Evolutionary conservation across 2,113 vertebrate species (phyloP).

Genomic region (Glaucomys volans): DNA sequence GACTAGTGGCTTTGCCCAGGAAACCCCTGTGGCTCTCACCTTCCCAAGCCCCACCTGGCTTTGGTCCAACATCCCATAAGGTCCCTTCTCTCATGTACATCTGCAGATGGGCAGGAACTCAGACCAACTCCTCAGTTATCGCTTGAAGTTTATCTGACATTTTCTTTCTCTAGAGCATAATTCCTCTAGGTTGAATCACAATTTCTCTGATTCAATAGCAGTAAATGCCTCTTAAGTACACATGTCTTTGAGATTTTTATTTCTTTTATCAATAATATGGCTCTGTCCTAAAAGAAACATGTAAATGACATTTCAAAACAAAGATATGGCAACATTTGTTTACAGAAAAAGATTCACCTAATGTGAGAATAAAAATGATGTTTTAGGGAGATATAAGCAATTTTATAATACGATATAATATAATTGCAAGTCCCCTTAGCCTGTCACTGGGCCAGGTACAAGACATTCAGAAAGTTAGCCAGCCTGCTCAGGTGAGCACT

Average conservation of each 20-base stretch:
- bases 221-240: background rate
- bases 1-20: background rate
- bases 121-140: background rate
- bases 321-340: background rate
- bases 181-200: background rate
- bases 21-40: background rate
- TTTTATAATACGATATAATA: background rate
- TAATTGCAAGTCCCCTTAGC: background rate
- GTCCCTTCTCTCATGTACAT: background rate
- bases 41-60: background rate
- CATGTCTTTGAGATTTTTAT: background rate
- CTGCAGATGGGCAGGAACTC: background rate
- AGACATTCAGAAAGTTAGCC: background rate
- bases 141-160: background rate
- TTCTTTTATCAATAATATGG: background rate
- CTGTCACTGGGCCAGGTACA: too few species aligned
- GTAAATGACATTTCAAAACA: background rate
- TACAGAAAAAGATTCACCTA: background rate
- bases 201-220: background rate
- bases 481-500: background rate
- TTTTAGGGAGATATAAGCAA: background rate
- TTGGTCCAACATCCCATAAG: background rate
- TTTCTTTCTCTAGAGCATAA: background rate
- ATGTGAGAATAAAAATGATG: background rate
- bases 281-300: background rate